A percentile compares a stretch with the other conserved stretches of the same genome.
phyloP scores from a whole-genome alignment of 1,140 invertebrate species.

The Pseudomyrmex gracilis region DNA sequence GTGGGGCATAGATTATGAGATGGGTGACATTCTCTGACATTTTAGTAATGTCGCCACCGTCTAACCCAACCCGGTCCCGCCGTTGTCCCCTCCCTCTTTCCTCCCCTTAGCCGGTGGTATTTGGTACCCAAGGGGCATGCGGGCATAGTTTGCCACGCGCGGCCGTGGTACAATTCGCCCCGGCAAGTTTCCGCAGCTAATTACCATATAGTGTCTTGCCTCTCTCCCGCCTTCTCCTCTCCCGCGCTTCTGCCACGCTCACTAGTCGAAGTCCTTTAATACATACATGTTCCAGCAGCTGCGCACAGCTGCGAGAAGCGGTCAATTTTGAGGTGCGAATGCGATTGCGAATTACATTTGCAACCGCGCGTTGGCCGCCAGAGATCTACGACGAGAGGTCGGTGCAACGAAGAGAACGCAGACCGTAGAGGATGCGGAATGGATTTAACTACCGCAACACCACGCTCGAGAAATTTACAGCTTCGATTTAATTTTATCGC shows the following conservation, averaged over 20 bases:
- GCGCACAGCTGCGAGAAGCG: conserved; percentile 35
- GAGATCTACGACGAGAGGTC: conserved; percentile 16
- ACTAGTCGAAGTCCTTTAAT: conserved; percentile 63
- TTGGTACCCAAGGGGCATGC: conserved; percentile 77
- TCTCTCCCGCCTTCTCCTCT: conserved; percentile 29
- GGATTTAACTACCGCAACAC: background rate
- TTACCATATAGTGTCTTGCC: conserved; percentile 73
- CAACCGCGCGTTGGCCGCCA: background rate
- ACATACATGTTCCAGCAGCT: conserved; percentile 63
- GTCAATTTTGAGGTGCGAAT: conserved; percentile 59
- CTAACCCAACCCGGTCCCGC: conserved; percentile 58
- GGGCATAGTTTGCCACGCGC: conserved; percentile 72
- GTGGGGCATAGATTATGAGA: conserved; percentile 78
- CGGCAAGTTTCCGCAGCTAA: conserved; percentile 73
- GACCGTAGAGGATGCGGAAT: background rate
- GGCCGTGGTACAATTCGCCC: conserved; percentile 70
- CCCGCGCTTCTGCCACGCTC: background rate
- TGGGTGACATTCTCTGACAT: conserved; percentile 84
- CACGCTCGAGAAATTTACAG: background rate
- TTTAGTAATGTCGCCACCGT: conserved; percentile 82
- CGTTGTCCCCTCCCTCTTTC: conserved; percentile 1
- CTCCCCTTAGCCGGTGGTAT: conserved; percentile 70
- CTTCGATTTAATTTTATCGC: background rate
- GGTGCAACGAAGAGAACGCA: background rate
- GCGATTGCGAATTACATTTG: conserved; percentile 44